These are phyloP conservation scores for Coregonus ussuriensis DNA, from an alignment of 2,797 vertebrate genomes.

Conservation along the genomic window DNA sequence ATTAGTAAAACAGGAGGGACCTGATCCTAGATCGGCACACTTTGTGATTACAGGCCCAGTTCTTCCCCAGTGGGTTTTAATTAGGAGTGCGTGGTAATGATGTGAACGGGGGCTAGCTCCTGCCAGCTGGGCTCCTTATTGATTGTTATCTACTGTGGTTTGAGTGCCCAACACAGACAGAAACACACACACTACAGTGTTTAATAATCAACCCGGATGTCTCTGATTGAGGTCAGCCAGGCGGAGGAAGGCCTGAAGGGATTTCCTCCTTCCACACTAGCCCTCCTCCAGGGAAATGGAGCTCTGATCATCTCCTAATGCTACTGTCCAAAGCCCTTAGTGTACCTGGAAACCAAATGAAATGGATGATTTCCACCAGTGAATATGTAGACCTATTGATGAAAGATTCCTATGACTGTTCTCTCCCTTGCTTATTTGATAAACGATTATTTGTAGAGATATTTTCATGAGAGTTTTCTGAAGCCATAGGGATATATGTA, in stretches of 20 bases:
- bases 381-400: background rate
- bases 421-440: too few relatives aligned
- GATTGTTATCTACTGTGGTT: slow-evolving; percentile 13
- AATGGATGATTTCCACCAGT: background rate
- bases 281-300: background rate
- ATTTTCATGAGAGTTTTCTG: too few relatives aligned
- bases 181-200: background rate
- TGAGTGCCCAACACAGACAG: background rate
- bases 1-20: background rate
- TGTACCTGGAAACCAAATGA: background rate
- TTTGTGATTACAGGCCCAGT: background rate
- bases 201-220: background rate
- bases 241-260: background rate
- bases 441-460: too few relatives aligned
- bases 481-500: too few relatives aligned
- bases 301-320: background rate
- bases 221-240: too few relatives aligned
- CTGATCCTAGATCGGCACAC: background rate
- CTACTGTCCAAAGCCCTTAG: background rate
- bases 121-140: slow-evolving; percentile 17
- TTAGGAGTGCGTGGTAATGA: background rate
- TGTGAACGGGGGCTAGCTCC: slow-evolving; percentile 7
- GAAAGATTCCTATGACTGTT: too few relatives aligned
- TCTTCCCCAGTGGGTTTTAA: background rate
- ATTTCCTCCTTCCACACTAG: background rate